Conservation (phyloP, 2,888 invertebrate genomes). For the Protodeltote pygarga region DNA sequence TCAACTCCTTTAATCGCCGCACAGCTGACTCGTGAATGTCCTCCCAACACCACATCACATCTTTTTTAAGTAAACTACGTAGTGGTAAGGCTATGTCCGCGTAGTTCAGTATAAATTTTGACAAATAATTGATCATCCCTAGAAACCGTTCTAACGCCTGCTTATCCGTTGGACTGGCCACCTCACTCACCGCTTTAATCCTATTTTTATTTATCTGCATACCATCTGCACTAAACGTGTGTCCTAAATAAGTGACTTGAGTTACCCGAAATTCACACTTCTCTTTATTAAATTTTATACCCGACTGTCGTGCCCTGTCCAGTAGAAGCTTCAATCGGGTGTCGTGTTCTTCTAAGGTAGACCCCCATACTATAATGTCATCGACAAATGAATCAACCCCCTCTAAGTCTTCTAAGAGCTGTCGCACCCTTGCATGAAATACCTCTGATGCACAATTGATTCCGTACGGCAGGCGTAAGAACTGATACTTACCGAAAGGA, state of each 20-base stretch:
- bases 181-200: slow-evolving; percentile 31
- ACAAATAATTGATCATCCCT: slow-evolving; percentile 40
- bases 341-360: slow-evolving; percentile 19
- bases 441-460: too few species aligned
- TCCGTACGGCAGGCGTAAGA: slow-evolving; percentile 4
- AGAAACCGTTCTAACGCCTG: slow-evolving; percentile 40
- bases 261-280: slow-evolving; percentile 26
- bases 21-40: slow-evolving; percentile 1
- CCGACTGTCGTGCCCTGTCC: slow-evolving; percentile 6
- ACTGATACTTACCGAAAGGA: slow-evolving; percentile 14
- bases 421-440: background rate
- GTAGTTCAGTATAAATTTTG: slow-evolving; percentile 46
- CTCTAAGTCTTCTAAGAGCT: background rate
- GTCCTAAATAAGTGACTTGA: slow-evolving; percentile 35
- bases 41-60: slow-evolving; percentile 37
- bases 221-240: slow-evolving; percentile 5
- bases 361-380: background rate
- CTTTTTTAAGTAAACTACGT: slow-evolving; percentile 31
- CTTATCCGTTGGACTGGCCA: slow-evolving; percentile 30
- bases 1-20: slow-evolving; percentile 24
- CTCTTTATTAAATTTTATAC: slow-evolving; percentile 26
- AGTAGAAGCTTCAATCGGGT: slow-evolving; percentile 12
- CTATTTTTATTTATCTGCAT: slow-evolving; percentile 24
- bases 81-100: slow-evolving; percentile 22
- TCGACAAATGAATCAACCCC: background rate